A percentile compares a stretch with the other conserved stretches of the same genome.
Evolutionary conservation across 2,113 vertebrate genomes (phyloP).

Genomic region (Sebastes fasciatus): DNA sequence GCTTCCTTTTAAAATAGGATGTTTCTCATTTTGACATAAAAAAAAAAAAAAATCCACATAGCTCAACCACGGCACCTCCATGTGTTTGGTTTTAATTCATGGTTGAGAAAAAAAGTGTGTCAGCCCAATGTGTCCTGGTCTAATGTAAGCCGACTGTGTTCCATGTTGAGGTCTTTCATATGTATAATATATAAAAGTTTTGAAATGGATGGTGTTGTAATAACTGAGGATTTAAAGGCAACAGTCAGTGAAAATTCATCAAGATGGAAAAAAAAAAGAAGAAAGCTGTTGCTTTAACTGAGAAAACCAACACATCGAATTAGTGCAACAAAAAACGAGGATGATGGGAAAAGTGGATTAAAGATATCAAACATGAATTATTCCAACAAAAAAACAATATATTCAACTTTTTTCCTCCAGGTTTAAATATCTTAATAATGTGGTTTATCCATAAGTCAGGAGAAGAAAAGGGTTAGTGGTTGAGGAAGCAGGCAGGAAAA

Average conservation of each 20-base stretch:
- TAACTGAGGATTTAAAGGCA: constrained; percentile 68
- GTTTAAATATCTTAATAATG: constrained; percentile 21
- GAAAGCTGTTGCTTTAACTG: constrained; percentile 13
- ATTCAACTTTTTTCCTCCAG: constrained; percentile 23
- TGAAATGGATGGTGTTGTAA: constrained; percentile 23
- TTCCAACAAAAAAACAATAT: constrained; percentile 47
- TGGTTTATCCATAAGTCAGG: constrained; percentile 23
- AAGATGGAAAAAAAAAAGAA: constrained; percentile 43
- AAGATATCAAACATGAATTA: constrained; percentile 38
- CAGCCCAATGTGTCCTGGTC: constrained; percentile 1
- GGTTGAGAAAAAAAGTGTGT: constrained; percentile 3
- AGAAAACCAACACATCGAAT: constrained; percentile 3
- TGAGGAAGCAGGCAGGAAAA: constrained; percentile 38
- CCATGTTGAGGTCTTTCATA: constrained; percentile 64
- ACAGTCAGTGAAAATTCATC: constrained; percentile 51
- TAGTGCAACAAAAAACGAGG: constrained; percentile 28
- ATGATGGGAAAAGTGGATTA: constrained; percentile 12
- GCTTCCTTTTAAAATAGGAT: constrained; percentile 43
- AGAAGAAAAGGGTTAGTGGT: constrained; percentile 51
- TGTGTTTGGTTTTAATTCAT: constrained; percentile 36
- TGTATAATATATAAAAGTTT: constrained; percentile 54
- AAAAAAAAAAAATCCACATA: constrained; percentile 24
- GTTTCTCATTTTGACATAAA: constrained; percentile 54
- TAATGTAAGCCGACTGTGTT: constrained; percentile 40
- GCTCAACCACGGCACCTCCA: constrained; percentile 33